phyloP scores from a whole-genome alignment of 2,797 vertebrate genomes.

The Sarcophilus harrisii region DNA sequence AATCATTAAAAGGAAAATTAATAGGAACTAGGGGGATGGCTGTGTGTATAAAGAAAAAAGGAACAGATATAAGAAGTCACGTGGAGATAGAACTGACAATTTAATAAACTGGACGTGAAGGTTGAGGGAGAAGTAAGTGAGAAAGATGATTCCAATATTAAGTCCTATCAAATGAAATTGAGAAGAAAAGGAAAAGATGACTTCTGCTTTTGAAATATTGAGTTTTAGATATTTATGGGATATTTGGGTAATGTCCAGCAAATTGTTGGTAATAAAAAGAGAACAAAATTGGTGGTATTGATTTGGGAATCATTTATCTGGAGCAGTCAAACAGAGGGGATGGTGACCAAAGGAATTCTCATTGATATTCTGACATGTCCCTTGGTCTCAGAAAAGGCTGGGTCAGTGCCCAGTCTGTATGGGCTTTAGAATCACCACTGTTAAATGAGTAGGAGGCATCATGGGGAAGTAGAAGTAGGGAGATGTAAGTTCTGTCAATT shows the following conservation, averaged over 20 bases:
- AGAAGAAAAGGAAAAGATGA: not conserved
- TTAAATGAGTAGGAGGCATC: not conserved
- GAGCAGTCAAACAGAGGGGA: not conserved
- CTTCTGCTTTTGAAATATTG: not conserved
- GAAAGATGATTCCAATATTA: not conserved
- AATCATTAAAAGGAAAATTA: not conserved
- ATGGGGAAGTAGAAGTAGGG: not conserved
- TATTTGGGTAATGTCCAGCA: not conserved
- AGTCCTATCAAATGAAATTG: not conserved
- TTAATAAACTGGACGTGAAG: not conserved
- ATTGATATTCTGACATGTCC: not conserved
- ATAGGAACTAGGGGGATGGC: not conserved
- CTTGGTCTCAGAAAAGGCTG: not conserved
- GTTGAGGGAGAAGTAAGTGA: not conserved
- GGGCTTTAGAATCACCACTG: not conserved
- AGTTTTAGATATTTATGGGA: not conserved
- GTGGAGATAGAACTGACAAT: not conserved
- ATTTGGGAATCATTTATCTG: not conserved
- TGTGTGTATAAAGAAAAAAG: not conserved
- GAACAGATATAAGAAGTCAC: not conserved
- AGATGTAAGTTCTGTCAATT: not conserved
- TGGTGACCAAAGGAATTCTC: not conserved
- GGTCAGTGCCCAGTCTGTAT: not conserved
- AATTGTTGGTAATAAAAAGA: not conserved
- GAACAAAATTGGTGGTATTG: not conserved